Base-by-base conservation (phyloP, 2,888 invertebrate genomes). In the Latheticus oryzae region DNA sequence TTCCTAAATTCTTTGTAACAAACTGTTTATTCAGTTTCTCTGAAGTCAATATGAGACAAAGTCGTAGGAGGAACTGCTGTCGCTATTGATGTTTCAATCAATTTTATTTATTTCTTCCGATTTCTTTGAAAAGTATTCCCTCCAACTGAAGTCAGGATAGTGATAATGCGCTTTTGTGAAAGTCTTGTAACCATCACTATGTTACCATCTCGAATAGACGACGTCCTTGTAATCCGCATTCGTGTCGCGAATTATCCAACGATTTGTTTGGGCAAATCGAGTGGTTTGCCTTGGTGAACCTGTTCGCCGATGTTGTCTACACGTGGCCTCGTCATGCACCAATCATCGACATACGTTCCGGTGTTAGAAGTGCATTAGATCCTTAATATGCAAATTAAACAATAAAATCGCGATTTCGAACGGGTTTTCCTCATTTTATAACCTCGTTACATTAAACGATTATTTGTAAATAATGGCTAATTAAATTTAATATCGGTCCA, bases 231-330 rank as follows among this genome's bases (percentile, higher is more conserved):
- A 42, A 50, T 17, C 13, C 33, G 35, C 35, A 19, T 38, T 38
- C 35, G 21, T 37, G 40, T 52, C 45, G 58, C 52, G 38, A 51
- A 47, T 58, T 58, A 45, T 38, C 33, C 47, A 45, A 58, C 58
- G 42, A 58, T 42, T 58, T 58, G 58, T 53, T 38, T 58, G 58
- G 53, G 28, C 58, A 53, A 58, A 58, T 58, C 52, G 42, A 58
- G 52, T 45, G 48, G 58, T 58, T 58, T 53, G 53, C 58, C 58
- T 58, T 58, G 58, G 48, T 58, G 48, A 58, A 53, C 58, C 58
- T 58, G 58, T 53, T 53, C 45, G 42, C 11, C 48, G 50, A 33
- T n/a, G n/a, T n/a, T 28, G 35, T 42, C 56, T 51, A 58, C 58
- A 58, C 58, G 58, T 58, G 58, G 45, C 58, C 24, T 7, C 28